Base-by-base conservation (phyloP, 1,140 invertebrate genomes). In the Lepidurus arcticus region DNA sequence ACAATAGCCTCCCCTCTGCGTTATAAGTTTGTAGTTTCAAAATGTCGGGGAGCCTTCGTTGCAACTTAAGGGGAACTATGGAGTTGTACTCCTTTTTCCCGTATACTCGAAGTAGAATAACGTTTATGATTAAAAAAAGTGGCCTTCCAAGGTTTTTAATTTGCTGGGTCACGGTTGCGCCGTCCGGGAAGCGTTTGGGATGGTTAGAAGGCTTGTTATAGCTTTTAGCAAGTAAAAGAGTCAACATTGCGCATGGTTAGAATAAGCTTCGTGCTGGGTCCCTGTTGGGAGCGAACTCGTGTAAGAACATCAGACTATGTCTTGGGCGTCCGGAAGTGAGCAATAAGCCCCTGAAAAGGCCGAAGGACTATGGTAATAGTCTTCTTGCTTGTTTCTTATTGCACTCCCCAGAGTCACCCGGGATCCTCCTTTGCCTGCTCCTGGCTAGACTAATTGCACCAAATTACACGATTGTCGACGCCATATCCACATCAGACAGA, bases 381-480 rank as follows among this genome's bases (percentile, higher is more conserved):
- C 34, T 21, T 65, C 21, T 65, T 65, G 3, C 21, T 13, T 21
- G 53, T 21, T 65, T 13, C 53, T 65, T 65, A 16, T 65, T 65
- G 53, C 9, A 4, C 53, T 65, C 53, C 53, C 53, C 16, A 65
- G 53, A 65, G 16, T 65, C 53, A 13, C 16, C 53, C 53, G n/a
- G 9, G 8, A 13, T 65, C 53, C 53, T 65, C 21, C 53, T 65
- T 65, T 65, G 53, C 53, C 21, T 16, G 53, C 53, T 65, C 53
- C 53, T 65, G 53, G 53, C 53, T 65, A 65, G 21, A 65, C 9
- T 65, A 65, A 65, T 65, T 65, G 53, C 53, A 65, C 53, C 53
- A 65, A 65, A 65, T 65, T 65, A 65, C 53, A 65, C 53, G 16
- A 65, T 65, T 65, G 53, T 65, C 53, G 53, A 13, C 53, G 53